Percentiles rank a stretch among this genome's conserved stretches.
phyloP scores from a whole-genome alignment of 2,797 vertebrate species.

The Paedocypris micromegethes region DNA sequence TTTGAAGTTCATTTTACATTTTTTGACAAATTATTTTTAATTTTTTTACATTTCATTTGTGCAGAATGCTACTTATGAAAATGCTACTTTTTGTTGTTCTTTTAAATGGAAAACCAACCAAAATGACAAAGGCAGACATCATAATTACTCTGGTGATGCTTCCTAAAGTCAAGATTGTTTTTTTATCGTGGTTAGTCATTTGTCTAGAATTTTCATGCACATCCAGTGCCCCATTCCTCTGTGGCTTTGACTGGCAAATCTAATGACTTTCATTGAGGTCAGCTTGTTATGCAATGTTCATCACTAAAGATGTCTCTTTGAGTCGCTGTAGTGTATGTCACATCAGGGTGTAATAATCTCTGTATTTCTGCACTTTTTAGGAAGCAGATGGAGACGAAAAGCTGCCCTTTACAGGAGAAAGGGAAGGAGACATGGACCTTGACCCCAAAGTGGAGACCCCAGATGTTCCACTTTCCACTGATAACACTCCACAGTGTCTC shows the following conservation, averaged over 20 bases:
- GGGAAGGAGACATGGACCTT: slow-evolving; percentile 66
- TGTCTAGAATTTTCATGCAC: slow-evolving; percentile 44
- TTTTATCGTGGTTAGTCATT: slow-evolving; percentile 24
- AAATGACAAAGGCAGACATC: neutral
- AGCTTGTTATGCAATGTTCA: neutral
- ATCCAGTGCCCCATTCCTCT: slow-evolving; percentile 1
- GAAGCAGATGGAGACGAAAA: slow-evolving; percentile 83
- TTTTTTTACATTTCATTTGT: too few relatives aligned
- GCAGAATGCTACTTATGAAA: too few relatives aligned
- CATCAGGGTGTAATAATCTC: slow-evolving; percentile 2
- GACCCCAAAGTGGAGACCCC: slow-evolving; percentile 82
- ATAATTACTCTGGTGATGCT: slow-evolving; percentile 5
- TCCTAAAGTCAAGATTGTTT: slow-evolving; percentile 20
- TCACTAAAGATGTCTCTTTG: neutral
- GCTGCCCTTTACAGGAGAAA: slow-evolving; percentile 62
- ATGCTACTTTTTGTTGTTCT: too few relatives aligned
- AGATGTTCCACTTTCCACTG: slow-evolving; percentile 73
- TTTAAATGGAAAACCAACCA: too few relatives aligned
- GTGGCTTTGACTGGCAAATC: slow-evolving; percentile 41
- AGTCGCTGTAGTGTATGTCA: slow-evolving; percentile 20
- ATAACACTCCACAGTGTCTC: slow-evolving; percentile 91
- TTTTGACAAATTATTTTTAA: too few relatives aligned
- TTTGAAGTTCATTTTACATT: too few relatives aligned
- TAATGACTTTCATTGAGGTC: slow-evolving; percentile 36
- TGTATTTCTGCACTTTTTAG: slow-evolving; percentile 59